Evolutionary conservation across 1,140 invertebrate species (phyloP), one percentile per base, ranked within the genome.

Genomic region (Mylabris phalerata): DNA sequence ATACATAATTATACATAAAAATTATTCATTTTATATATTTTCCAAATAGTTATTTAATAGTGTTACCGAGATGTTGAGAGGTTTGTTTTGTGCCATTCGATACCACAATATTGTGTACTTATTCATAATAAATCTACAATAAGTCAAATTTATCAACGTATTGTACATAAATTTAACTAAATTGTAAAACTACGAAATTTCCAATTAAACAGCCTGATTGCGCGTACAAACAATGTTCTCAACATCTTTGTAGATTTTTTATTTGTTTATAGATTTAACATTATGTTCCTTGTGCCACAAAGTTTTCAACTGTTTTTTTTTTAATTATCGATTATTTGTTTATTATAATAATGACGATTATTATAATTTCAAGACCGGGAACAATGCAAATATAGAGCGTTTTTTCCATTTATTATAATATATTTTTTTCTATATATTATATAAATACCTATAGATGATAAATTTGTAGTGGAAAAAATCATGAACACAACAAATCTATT

Each of bases 281-380:
- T 62, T 62, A 68, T 66, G 64, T 68, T 68, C 67, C 67, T 68
- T 63, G 67, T 68, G 67, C 67, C 67, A 68, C 58, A 63, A 48
- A 63, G 49, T 57, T 52, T 32, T 32, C 32, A 32, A 45, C 43
- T 43, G 45, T 54, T 40, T 25, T 41, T 13, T 27, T 26, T 54
- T 32, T 55, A 38, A 55, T 55, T 46, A 19, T 55, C 50, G n/a
- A 9, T 56, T 32, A 41, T 56, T 38, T 19, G 19, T 19, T 19
- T 19, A 19, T 26, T 43, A n/a, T 43, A 44, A 46, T 40, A 40
- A 49, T 51, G 41, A 56, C 50, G 45, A 45, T 42, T n/a, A 42
- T 7, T 42, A 4, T n/a, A 10, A 42, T 42, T 42, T 42, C 41
- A 32, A 32, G 32, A 32, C 32, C 32, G 32, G 32, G 32, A 32